phyloP scores from a whole-genome alignment of 2,888 invertebrate genomes.

The Drosophila ochracea region DNA sequence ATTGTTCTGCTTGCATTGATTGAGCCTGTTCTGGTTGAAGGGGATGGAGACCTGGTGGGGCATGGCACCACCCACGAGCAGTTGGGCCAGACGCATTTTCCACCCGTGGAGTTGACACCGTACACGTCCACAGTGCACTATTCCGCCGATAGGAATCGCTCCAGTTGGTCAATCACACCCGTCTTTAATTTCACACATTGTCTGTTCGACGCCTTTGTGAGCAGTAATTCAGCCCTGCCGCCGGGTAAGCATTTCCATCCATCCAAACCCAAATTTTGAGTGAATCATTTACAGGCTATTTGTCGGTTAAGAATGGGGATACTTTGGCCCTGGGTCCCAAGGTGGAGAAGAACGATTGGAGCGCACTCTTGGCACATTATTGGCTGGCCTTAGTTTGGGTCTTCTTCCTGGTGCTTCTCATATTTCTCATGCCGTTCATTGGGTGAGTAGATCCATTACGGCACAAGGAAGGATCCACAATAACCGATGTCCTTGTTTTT shows the following conservation, averaged over 20 bases:
- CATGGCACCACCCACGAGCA: conserved; percentile 52
- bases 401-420: conserved; percentile 87
- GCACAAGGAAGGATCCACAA: background rate
- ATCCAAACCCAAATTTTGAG: background rate
- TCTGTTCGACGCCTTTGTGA: conserved; percentile 26
- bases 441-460: conserved; percentile 86
- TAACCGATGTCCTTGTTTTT: background rate
- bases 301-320: conserved; percentile 72
- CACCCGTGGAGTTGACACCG: conserved; percentile 20
- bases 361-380: conserved; percentile 85
- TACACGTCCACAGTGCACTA: conserved; percentile 3
- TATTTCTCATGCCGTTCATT: conserved; percentile 91
- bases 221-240: conserved; percentile 19
- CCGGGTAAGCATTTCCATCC: conserved; percentile 30
- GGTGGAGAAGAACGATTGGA: conserved; percentile 84
- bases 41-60: fast-evolving
- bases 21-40: background rate
- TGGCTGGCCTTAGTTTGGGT: conserved; percentile 87
- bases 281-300: conserved; percentile 66
- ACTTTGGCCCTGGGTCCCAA: conserved; percentile 73
- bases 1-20: conserved; percentile 3
- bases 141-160: background rate
- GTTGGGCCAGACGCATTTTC: conserved; percentile 48
- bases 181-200: conserved; percentile 33
- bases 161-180: conserved; percentile 11